Evolutionary conservation across 1,140 invertebrate genomes (phyloP), one percentile per base, ranked within the genome.

Genomic region (Dinoponera quadriceps): DNA sequence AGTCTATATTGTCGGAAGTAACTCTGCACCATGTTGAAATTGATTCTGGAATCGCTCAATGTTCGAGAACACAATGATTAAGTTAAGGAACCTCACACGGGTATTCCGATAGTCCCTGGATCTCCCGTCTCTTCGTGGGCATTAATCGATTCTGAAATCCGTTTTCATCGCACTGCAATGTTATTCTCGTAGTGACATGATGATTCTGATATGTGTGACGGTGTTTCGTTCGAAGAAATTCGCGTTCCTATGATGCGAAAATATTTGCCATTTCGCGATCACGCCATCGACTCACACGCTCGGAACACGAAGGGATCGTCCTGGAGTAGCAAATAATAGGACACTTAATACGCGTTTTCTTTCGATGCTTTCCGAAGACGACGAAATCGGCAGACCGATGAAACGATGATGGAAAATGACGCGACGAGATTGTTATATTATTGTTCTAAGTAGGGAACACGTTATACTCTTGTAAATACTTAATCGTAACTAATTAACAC

Each of bases 351-450:
- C 60, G 25, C 38, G 62, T 18, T 48, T 80, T 29, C 69, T 71
- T 80, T 71, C 51, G 20, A 44, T 55, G 51, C 1, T 69, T 69
- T 27, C 57, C 22, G 33, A 68, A 18, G 18, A 38, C 18, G 22
- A 71, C 18, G 25, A 78, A 22, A 69, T 78, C 57, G 55, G 33
- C 33, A 27, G 38, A 71, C 38, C 55, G 14, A 7, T 68, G 5
- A n/a, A 57, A 9, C 18, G 11, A 11, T 29, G n/a, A 27, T 2
- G n/a, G 38, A 49, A 33, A 66, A 54, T 44, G 38, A 72, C 18
- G 16, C 66, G 25, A 33, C 69, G 20, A 68, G 49, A 33, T 92
- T 92, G 90, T 92, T 91, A 92, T 91, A 92, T 91, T 80, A 86
- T 86, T 89, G 90, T 92, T 88, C 82, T 86, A 89, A 84, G 89